Conservation (phyloP, 2,113 vertebrate genomes). For the Rhynchopsitta pachyrhyncha region DNA sequence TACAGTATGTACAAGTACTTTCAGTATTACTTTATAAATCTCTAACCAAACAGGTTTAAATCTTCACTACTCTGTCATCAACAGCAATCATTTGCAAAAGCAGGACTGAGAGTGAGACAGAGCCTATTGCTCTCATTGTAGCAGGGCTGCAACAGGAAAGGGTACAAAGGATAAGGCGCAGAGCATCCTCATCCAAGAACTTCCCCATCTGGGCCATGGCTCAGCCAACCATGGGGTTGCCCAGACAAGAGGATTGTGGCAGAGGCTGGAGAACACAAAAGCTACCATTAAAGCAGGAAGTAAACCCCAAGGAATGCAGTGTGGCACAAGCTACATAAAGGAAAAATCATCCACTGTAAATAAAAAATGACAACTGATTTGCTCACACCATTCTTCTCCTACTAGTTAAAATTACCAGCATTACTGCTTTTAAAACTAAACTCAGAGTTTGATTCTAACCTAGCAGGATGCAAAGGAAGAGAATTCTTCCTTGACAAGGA, state of each 20-base stretch:
- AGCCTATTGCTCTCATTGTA: not conserved
- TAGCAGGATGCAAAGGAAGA: not conserved
- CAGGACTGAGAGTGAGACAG: rapidly evolving
- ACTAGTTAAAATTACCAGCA: not conserved
- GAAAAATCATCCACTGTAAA: not conserved
- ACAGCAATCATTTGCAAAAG: not conserved
- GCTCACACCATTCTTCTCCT: not conserved
- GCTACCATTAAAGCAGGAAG: not conserved
- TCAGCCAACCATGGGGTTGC: not conserved
- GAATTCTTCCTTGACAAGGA: not conserved
- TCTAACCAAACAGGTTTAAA: not conserved
- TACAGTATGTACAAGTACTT: not conserved
- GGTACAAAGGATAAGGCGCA: not conserved
- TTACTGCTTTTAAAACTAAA: not conserved
- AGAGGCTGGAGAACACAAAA: not conserved
- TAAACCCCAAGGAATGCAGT: not conserved
- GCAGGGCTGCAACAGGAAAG: not conserved
- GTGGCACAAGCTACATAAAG: rapidly evolving
- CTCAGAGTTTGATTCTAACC: not conserved
- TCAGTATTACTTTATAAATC: not conserved
- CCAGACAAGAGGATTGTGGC: not conserved
- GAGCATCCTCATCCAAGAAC: not conserved
- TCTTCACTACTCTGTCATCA: not conserved
- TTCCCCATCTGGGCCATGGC: rapidly evolving
- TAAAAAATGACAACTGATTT: not conserved